These are phyloP conservation scores for Penaeus chinensis DNA, from an alignment of 1,140 invertebrate species.

Conservation along the genomic window DNA sequence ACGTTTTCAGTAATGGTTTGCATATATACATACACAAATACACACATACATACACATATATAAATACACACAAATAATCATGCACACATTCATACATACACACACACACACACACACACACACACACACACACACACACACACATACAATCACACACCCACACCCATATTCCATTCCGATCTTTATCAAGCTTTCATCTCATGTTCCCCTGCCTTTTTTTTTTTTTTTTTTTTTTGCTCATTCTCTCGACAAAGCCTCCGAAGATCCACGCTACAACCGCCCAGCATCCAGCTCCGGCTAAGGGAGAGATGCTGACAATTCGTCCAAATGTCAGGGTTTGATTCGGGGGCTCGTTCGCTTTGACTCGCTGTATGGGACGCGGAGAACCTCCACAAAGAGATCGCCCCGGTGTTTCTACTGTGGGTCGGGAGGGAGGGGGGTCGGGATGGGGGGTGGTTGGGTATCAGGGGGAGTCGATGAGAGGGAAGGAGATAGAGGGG, in stretches of 20 bases:
- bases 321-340: too few species aligned
- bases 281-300: too few species aligned
- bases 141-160: conserved; percentile 27
- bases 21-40: not conserved
- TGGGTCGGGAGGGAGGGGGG: not conserved
- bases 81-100: not conserved
- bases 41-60: conserved; percentile 7
- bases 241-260: not conserved
- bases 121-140: not conserved
- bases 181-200: not conserved
- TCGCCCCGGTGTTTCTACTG: not conserved
- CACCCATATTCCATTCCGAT: not conserved
- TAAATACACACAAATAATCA: not conserved
- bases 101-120: conserved; percentile 17
- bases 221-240: not conserved
- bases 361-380: too few species aligned
- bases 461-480: not conserved
- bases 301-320: too few species aligned
- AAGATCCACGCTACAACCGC: too few species aligned
- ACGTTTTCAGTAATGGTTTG: not conserved
- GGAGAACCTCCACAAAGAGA: too few species aligned
- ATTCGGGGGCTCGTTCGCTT: too few species aligned
- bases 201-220: not conserved
- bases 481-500: not conserved
- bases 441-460: not conserved